Conservation (phyloP, 2,113 vertebrate genomes). For the Aix galericulata region DNA sequence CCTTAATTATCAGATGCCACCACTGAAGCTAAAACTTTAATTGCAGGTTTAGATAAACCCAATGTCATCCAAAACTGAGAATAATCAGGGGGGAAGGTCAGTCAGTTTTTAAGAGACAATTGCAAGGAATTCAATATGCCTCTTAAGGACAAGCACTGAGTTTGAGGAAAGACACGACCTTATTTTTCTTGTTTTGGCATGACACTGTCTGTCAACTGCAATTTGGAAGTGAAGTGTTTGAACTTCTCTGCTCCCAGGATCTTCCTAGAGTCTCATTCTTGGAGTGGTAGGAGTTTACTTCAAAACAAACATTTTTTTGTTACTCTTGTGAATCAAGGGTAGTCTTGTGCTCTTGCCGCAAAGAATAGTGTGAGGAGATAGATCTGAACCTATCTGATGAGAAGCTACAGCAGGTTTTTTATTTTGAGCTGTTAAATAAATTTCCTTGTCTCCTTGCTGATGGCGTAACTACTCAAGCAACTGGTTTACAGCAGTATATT, state of each 20-base stretch:
- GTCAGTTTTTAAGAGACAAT: background rate
- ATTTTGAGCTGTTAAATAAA: background rate
- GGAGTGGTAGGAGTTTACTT: background rate
- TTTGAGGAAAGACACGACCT: background rate
- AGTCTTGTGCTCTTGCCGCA: background rate
- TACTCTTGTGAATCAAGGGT: background rate
- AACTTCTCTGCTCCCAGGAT: background rate
- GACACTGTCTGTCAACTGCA: background rate
- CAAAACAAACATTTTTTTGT: background rate
- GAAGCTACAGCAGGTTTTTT: background rate
- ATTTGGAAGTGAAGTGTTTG: background rate
- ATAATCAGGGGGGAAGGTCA: background rate
- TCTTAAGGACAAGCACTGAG: background rate
- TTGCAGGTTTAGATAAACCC: background rate
- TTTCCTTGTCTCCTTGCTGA: background rate
- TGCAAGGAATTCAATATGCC: background rate
- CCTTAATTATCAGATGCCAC: slow-evolving; percentile 13
- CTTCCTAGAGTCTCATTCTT: background rate
- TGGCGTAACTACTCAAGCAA: background rate
- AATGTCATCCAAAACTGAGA: background rate
- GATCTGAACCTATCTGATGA: background rate
- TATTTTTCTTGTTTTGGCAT: background rate
- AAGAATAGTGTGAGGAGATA: background rate
- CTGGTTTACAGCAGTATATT: background rate
- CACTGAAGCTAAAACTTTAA: slow-evolving; percentile 17